Evolutionary conservation across 1,140 invertebrate genomes (phyloP).

Genomic region (Trichonephila inaurata): DNA sequence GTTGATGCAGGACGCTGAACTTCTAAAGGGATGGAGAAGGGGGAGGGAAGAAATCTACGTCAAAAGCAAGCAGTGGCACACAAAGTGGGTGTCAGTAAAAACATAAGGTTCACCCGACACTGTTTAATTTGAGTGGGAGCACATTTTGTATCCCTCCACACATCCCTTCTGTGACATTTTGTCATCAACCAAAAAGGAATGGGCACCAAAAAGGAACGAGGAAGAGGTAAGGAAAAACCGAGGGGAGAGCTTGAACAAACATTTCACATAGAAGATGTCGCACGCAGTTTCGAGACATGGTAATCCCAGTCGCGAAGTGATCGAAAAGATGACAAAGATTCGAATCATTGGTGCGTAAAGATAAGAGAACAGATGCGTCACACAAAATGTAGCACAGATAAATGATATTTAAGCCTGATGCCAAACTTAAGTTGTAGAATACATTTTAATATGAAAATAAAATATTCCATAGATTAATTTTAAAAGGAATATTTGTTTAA

Average conservation of each 20-base stretch:
- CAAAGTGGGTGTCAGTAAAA: slow-evolving; percentile 62
- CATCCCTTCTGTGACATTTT: slow-evolving; percentile 24
- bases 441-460: no score
- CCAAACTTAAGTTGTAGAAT: no score
- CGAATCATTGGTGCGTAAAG: not conserved
- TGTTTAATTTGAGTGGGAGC: slow-evolving; percentile 43
- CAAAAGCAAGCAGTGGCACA: slow-evolving; percentile 3
- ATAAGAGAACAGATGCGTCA: not conserved
- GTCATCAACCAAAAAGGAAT: slow-evolving; percentile 21
- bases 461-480: no score
- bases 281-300: not conserved
- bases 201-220: not conserved
- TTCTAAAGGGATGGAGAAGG: not conserved
- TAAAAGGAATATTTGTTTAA: no score
- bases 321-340: not conserved
- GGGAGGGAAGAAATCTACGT: not conserved
- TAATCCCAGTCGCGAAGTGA: not conserved
- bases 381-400: not conserved
- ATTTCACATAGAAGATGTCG: not conserved
- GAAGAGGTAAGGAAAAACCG: not conserved
- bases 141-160: not conserved
- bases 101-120: not conserved
- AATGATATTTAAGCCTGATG: no score
- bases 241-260: slow-evolving; percentile 6
- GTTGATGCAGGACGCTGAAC: slow-evolving; percentile 67